Evolutionary conservation across 2,888 invertebrate species (phyloP), one percentile per base, ranked within the genome.

Genomic region (Diabrotica balteata): DNA sequence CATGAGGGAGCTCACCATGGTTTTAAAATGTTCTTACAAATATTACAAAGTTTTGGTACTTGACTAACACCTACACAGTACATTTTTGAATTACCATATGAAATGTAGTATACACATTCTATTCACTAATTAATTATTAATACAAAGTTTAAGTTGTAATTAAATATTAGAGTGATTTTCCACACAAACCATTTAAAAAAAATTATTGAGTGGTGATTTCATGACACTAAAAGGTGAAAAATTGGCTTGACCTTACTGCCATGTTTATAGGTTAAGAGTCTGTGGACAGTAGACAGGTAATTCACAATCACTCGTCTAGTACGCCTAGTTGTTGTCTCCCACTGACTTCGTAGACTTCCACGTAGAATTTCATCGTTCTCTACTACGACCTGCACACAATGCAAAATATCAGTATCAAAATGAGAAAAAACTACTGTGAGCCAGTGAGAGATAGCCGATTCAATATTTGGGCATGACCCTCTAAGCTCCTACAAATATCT

Each of bases 241-340:
- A 76, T 77, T 79, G 82, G 82, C 82, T 73, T 84, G 82, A 84
- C 81, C 80, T 78, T 82, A 79, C 78, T 84, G 84, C 84, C 84
- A 83, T 84, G 83, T 84, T 81, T 84, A 84, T 84, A 84, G 84
- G 84, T 84, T 80, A 82, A 82, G 77, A 78, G 82, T 81, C 82
- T 83, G 81, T 83, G 84, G 84, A 80, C 81, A 81, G 81, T 83
- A 81, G 80, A 81, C 80, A 83, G 82, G 82, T 83, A 49, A 57
- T 45, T 57, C 58, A 58, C 66, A 69, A 61, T 67, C 71, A 68
- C 64, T 73, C 72, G 69, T 65, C 69, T 64, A 71, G 71, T 71
- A 69, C 71, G 66, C 59, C 67, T 72, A 71, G 71, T 71, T 71
- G 70, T 71, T 72, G 72, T 72, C 72, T 69, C 70, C 72, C 71